Evolutionary conservation across 64 coral and sea anemone genomes (phyloP), one percentile per base, ranked within the genome.

Genomic region (Pocillopora damicornis): DNA sequence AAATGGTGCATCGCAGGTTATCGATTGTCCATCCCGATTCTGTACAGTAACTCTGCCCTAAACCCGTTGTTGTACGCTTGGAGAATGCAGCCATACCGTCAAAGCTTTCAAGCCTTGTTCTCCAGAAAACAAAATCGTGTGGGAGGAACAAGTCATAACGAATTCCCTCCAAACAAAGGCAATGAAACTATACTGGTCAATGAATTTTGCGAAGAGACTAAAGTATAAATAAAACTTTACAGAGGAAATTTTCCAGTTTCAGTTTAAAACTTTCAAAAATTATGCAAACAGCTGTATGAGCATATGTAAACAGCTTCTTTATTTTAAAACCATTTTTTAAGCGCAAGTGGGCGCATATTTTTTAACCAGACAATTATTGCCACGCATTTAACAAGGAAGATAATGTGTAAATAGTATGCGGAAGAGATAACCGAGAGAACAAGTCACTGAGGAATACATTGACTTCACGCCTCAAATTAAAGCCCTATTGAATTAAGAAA

Each of bases 1-100:
- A 91, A 22, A 51, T 91, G 89, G 89, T 77, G 25, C 58, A 36
- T 75, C 65, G 89, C 89, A 51, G 83, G 80, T 63, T 77, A 86
- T 22, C 80, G 81, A 75, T 77, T 91, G 60, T 83, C 78, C 34
- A 86, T 91, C 20, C 89, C 89, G 9, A 63, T 91, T 58, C 80
- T 91, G 10, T 91, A 91, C 42, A 75, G 71, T 51, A 91, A 91
- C 42, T 91, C 89, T 17, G 80, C 81, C 0, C 74, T 91, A 3
- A 91, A 91, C 57, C 89, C 89, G 57, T 57, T 91, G 20, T 51
- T 91, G 13, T 91, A 91, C 25, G 81, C 81, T 9, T 91, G 89
- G 89, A 83, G 89, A 35, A 91, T 91, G 57, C 80, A 4, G 5
- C 23, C 61, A 56, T 91, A 86, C 62, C 74, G 89, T 17, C 73